Percentiles rank a stretch among this genome's conserved stretches.
phyloP scores from a whole-genome alignment of 2,888 invertebrate species.

The Heliconius ismenius region DNA sequence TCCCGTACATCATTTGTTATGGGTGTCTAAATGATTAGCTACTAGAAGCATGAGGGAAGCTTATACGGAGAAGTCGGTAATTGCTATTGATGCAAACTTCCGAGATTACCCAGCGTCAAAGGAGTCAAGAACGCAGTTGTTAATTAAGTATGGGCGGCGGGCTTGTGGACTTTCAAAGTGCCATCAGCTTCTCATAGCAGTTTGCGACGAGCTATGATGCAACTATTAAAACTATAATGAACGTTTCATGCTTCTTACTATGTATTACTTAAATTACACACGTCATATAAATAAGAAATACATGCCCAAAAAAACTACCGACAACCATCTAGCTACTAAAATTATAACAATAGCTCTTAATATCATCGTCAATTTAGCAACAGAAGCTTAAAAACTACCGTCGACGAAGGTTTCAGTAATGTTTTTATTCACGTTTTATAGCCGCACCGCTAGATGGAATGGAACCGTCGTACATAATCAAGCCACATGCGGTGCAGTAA shows the following conservation, averaged over 20 bases:
- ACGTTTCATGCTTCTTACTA: conserved; percentile 42
- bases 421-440: conserved; percentile 73
- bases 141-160: conserved; percentile 60
- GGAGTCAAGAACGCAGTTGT: conserved; percentile 63
- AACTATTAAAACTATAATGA: conserved; percentile 38
- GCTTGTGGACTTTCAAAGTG: conserved; percentile 51
- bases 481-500: conserved; percentile 81
- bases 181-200: conserved; percentile 48
- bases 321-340: conserved; percentile 51
- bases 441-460: conserved; percentile 74
- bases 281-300: not conserved
- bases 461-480: conserved; percentile 76
- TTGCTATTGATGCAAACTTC: conserved; percentile 56
- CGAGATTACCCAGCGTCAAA: conserved; percentile 61
- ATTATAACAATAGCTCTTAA: conserved; percentile 70
- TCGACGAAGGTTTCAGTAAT: conserved; percentile 71
- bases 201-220: conserved; percentile 45
- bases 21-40: conserved; percentile 46
- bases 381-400: conserved; percentile 77
- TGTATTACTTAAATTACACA: conserved; percentile 36
- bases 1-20: conserved; percentile 52
- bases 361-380: conserved; percentile 76
- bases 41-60: conserved; percentile 42
- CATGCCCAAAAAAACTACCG: not conserved
- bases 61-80: conserved; percentile 49